Percentiles rank a stretch among this genome's conserved stretches.
These are phyloP conservation scores for Fopius arisanus DNA, from an alignment of 1,140 invertebrate species.

Conservation along the genomic window DNA sequence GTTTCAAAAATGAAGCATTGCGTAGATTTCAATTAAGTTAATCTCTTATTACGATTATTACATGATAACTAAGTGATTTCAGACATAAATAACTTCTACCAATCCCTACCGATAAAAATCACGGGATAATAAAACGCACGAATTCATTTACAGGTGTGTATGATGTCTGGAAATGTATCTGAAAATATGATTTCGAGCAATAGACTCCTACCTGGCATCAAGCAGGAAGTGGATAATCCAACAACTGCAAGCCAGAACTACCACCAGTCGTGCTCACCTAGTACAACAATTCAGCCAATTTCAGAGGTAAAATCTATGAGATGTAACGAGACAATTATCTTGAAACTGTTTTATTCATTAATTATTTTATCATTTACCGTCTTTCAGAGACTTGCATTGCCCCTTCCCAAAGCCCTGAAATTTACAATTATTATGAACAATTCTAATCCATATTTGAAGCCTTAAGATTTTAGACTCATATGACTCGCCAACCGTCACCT, in stretches of 20 bases:
- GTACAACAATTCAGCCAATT: conserved; percentile 61
- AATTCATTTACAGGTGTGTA: conserved; percentile 63
- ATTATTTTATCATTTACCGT: too few relatives aligned
- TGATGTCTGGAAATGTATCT: conserved; percentile 66
- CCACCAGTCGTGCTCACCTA: conserved; percentile 69
- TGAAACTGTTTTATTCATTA: too few relatives aligned
- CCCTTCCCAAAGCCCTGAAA: too few relatives aligned
- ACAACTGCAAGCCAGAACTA: conserved; percentile 63
- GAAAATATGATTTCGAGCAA: conserved; percentile 60
- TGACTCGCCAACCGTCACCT: too few relatives aligned
- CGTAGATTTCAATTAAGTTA: not conserved
- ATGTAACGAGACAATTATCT: conserved; percentile 31
- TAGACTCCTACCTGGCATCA: conserved; percentile 64
- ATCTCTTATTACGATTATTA: not conserved
- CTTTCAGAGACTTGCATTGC: too few relatives aligned
- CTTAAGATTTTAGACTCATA: not conserved
- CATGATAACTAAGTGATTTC: not conserved
- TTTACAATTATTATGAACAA: too few relatives aligned
- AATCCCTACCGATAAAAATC: too few relatives aligned
- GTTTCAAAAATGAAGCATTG: not conserved
- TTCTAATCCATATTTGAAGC: too few relatives aligned
- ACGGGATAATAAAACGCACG: not conserved
- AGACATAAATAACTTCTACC: not conserved
- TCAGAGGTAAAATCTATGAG: conserved; percentile 53
- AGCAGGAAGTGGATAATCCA: conserved; percentile 68